These are phyloP conservation scores for Ramphastos sulfuratus DNA, from an alignment of 2,113 vertebrate genomes.

Conservation along the genomic window DNA sequence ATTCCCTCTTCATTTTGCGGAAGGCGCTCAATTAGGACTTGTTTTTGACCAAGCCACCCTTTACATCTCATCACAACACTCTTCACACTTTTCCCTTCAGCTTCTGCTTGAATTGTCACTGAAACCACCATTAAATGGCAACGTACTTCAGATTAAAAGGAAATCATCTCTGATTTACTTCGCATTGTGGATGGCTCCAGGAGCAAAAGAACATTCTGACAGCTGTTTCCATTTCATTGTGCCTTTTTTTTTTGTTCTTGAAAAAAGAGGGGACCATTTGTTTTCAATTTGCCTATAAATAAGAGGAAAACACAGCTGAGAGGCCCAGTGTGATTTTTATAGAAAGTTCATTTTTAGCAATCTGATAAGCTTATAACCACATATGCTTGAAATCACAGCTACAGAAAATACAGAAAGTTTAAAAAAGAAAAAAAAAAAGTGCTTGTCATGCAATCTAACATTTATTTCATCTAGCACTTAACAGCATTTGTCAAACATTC, in stretches of 20 bases:
- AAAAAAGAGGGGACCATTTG: constrained; percentile 75
- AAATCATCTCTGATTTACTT: constrained; percentile 52
- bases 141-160: constrained; percentile 71
- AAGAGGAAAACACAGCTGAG: constrained; percentile 81
- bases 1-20: background rate
- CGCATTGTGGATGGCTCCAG: constrained; percentile 44
- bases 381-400: constrained; percentile 74
- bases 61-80: background rate
- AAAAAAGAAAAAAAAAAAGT: background rate
- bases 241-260: background rate
- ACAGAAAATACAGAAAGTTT: constrained; percentile 63
- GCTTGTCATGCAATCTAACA: constrained; percentile 44
- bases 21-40: background rate
- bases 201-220: constrained; percentile 78
- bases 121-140: constrained; percentile 74
- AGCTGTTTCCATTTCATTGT: constrained; percentile 87
- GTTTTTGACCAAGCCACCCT: background rate
- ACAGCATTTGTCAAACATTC: constrained; percentile 38
- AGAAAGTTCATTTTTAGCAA: constrained; percentile 73
- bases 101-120: constrained; percentile 8
- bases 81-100: constrained; percentile 17
- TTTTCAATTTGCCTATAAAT: constrained; percentile 88
- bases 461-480: constrained; percentile 64
- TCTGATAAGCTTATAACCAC: constrained; percentile 73
- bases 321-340: constrained; percentile 78